These are phyloP conservation scores for Oreochromis mossambicus DNA, from an alignment of 2,797 vertebrate species.

Conservation along the genomic window DNA sequence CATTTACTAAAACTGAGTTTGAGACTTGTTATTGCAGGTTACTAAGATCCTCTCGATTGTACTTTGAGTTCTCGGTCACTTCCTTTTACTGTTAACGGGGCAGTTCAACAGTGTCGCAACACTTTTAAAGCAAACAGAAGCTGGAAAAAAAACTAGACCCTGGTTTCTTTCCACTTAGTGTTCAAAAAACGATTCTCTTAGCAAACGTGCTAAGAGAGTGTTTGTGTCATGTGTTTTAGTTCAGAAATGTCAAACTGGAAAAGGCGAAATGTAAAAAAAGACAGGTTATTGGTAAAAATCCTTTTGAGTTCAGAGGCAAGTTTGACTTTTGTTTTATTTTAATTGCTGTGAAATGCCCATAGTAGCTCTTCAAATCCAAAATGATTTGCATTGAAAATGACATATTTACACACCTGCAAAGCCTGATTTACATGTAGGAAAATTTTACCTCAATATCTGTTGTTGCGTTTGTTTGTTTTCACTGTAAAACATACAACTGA, in stretches of 20 bases:
- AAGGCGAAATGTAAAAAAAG: not conserved
- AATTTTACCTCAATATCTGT: not conserved
- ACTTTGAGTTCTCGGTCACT: slow-evolving; percentile 23
- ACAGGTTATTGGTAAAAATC: not conserved
- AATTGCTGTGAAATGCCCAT: not conserved
- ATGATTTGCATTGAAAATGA: not conserved
- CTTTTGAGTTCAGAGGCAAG: not conserved
- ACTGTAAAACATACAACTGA: not conserved
- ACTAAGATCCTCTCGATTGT: not conserved
- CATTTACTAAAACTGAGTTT: not conserved
- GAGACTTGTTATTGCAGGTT: not conserved
- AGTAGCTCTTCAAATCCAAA: not conserved
- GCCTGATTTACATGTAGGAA: not conserved
- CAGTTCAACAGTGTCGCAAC: slow-evolving; percentile 2
- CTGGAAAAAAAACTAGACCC: not conserved
- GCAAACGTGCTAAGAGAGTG: no score
- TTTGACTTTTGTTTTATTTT: not conserved
- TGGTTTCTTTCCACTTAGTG: not conserved
- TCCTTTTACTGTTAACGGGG: slow-evolving; percentile 2
- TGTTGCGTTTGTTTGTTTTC: not conserved
- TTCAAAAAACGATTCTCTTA: not conserved
- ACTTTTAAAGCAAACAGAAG: not conserved
- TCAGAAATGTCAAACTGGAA: not conserved
- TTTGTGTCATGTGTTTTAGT: not conserved
- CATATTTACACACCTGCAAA: not conserved